Base-by-base conservation (phyloP, 2,797 vertebrate genomes). In the Scolopax bukidnonensis region DNA sequence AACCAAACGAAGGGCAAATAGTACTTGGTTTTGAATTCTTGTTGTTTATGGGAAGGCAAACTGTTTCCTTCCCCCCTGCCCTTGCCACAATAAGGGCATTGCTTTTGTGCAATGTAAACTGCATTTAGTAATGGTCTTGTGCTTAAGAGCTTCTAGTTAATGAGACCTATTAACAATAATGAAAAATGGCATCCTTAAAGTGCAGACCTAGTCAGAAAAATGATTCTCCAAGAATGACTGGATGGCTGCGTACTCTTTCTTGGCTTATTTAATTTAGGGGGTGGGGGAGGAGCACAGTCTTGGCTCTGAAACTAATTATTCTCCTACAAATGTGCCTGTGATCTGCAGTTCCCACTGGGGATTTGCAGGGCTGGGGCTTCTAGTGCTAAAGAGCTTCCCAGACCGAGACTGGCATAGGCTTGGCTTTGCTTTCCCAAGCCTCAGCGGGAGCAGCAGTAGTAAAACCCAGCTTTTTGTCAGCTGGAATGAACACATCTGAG, bases 161-260 rank as follows among this genome's bases (percentile, higher is more conserved):
- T 97, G 93, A 95, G 84, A 68, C 69, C 91, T 95, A 91, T 96
- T 95, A 96, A 95, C 94, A 94, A 40, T 92, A 96, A 95, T 96
- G 96, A 96, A 93, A 97, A 96, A 96, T 89, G 92, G 78, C 92
- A 95, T 95, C 88, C 57, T 89, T 93, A 75, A 96, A 95, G 75
- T 93, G 96, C 94, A 95, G 93, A 93, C 75, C 90, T 95, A 95
- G 90, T 95, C 94, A 96, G 90, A 90, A 96, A 95, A 95, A 92
- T 87, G 75, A 89, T 92, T 95, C 86, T 87, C 61, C 57, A 85
- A 81, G 86, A 96, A 85, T 73, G 84, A 83, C 88, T 95, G 81
- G 71, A 65, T 82, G 65, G 54, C 86, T 94, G 78, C 2, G 1
- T 85, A 56, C 73, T 75, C 68, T 75, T 93, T 93, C 94, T 92